These are phyloP conservation scores for Orbicella faveolata DNA, from an alignment of 64 coral and sea anemone species.

Conservation along the genomic window DNA sequence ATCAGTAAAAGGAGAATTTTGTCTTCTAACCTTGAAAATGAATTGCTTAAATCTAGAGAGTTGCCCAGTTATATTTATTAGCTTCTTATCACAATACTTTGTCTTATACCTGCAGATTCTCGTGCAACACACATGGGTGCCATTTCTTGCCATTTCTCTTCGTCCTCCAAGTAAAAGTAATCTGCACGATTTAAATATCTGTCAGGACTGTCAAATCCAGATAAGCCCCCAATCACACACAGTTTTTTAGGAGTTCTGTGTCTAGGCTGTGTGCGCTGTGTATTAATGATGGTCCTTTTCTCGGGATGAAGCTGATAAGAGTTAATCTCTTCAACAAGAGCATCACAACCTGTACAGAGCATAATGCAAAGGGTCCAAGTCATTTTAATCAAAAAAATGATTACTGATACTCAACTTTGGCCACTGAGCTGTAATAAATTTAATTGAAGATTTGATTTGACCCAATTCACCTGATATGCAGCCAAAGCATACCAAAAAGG, in stretches of 20 bases:
- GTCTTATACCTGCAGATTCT: constrained; percentile 56
- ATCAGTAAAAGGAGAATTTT: too few species aligned
- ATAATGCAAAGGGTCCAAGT: neutral
- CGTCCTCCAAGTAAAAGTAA: constrained; percentile 14
- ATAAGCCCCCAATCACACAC: constrained; percentile 52
- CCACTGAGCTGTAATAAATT: too few species aligned
- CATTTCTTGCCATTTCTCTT: constrained; percentile 42
- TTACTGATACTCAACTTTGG: too few species aligned
- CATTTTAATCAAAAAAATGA: too few species aligned
- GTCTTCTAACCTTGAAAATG: too few species aligned
- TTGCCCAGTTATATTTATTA: too few species aligned
- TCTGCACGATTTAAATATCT: constrained; percentile 44
- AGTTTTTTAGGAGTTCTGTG: constrained; percentile 30
- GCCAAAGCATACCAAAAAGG: too few species aligned
- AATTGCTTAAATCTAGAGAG: too few species aligned
- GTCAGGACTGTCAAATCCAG: constrained; percentile 50
- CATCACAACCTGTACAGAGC: constrained; percentile 21
- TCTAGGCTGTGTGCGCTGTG: constrained; percentile 27
- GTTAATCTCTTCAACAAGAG: constrained; percentile 54
- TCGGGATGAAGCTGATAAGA: constrained; percentile 51
- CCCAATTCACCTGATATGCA: too few species aligned
- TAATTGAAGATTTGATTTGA: too few species aligned
- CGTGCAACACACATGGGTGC: constrained; percentile 40
- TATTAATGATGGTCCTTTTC: constrained; percentile 22
- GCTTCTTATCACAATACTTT: neutral